Base-by-base conservation (phyloP, 2,113 vertebrate species). In the Hemiscyllium ocellatum region DNA sequence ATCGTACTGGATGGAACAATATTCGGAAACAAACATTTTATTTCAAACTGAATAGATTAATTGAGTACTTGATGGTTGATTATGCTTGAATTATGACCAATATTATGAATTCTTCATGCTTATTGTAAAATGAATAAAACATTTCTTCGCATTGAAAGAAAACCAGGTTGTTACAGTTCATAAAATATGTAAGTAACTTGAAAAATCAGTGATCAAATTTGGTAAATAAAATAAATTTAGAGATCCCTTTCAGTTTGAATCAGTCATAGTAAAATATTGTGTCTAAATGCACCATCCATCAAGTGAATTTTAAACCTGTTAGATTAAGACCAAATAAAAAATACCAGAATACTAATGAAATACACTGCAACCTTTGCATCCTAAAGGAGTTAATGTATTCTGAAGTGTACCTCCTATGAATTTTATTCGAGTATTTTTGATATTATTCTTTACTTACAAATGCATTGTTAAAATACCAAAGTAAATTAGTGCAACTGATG, bases 401-500 rank as follows among this genome's bases (percentile, higher is more conserved):
- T 50, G 42, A 76, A 13, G 22, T 72, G 42, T 70, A 47, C 94
- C 42, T 50, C 8, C 42, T 72, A 70, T 15, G 10, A 42, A 95
- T 95, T 72, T 95, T 72, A 72, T 72, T 50, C 26, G 29, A 37
- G 65, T 91, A 47, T 94, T 42, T 95, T 95, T 76, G 4, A 52
- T 95, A 76, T 52, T 95, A 72, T 47, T 24, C 24, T 95, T 52
- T 66, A 76, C 94, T 76, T 72, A 72, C 94, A 95, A 95, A 95
- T 95, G 10, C 68, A 72, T 95, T 72, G 69, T 72, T 72, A 95
- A 76, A 47, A 72, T 47, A 52, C 33, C 89, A 22, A 52, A 52
- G 69, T 52, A 76, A 95, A 95, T 72, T 76, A 70, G 68, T 20
- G 29, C 10, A 72, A 24, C 26, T 72, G 68, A 95, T 72, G 42